Evolutionary conservation across 1,140 invertebrate genomes (phyloP).

Genomic region (Cydia splendana): DNA sequence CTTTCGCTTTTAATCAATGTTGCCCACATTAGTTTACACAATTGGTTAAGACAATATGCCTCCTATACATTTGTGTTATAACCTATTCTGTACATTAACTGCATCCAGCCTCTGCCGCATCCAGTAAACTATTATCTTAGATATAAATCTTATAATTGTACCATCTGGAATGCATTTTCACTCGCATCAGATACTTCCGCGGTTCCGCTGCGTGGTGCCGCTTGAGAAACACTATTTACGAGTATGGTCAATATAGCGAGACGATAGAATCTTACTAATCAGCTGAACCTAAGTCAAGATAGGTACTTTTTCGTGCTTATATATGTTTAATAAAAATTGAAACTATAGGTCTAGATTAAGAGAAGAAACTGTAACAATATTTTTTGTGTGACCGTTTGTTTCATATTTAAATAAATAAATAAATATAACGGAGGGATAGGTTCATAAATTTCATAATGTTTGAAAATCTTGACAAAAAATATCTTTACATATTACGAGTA

Average conservation of each 20-base stretch:
- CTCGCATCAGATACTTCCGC: slow-evolving; percentile 27
- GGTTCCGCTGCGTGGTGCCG: slow-evolving; percentile 20
- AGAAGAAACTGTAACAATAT: no score
- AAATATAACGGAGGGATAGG: no score
- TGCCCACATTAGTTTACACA: no score
- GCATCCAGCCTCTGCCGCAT: background rate
- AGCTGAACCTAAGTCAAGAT: no score
- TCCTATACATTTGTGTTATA: background rate
- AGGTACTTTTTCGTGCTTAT: no score
- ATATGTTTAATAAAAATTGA: no score
- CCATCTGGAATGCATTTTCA: slow-evolving; percentile 22
- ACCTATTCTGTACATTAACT: background rate
- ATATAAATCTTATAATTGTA: background rate
- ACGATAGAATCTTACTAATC: background rate
- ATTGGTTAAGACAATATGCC: no score
- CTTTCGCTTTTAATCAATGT: no score
- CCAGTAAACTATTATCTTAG: background rate
- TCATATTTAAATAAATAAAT: no score
- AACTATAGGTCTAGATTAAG: no score
- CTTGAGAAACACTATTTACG: slow-evolving; percentile 11
- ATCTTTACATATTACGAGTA: background rate
- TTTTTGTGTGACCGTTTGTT: no score
- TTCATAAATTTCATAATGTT: no score
- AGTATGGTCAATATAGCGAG: background rate
- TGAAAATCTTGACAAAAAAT: background rate